Conservation (phyloP, 2,888 invertebrate genomes). For the Microctonus aethiopoides region DNA sequence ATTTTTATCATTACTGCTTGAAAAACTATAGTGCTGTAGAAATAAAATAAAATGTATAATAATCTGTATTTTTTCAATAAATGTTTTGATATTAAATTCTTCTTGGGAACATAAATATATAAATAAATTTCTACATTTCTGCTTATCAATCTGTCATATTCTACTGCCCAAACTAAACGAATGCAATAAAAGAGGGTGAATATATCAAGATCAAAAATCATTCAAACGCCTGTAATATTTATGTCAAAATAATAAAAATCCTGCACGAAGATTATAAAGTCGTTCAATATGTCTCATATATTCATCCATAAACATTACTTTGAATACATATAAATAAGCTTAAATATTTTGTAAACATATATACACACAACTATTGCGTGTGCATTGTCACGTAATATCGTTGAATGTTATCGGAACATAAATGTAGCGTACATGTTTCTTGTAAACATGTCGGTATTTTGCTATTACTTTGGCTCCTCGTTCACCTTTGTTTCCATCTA, state of each 20-base stretch:
- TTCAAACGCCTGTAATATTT: background rate
- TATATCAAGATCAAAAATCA: background rate
- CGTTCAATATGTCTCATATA: background rate
- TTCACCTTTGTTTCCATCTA: background rate
- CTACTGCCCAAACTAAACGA: background rate
- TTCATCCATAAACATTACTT: too few species aligned
- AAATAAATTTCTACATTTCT: too few species aligned
- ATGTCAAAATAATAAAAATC: background rate
- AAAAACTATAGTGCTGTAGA: background rate
- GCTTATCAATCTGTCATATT: too few species aligned
- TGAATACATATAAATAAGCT: background rate
- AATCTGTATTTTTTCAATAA: background rate
- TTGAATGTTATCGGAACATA: background rate
- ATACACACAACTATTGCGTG: background rate
- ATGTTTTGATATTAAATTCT: too few species aligned
- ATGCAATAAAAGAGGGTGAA: background rate
- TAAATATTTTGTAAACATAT: background rate
- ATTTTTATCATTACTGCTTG: background rate
- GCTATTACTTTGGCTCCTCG: background rate
- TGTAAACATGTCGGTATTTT: conserved; percentile 10
- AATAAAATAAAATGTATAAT: background rate
- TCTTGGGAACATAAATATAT: too few species aligned
- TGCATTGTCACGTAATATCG: conserved; percentile 3
- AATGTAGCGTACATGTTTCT: background rate
- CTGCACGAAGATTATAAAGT: background rate